Evolutionary conservation across 1,140 invertebrate species (phyloP).

Genomic region (Brachionus rotundiformis): DNA sequence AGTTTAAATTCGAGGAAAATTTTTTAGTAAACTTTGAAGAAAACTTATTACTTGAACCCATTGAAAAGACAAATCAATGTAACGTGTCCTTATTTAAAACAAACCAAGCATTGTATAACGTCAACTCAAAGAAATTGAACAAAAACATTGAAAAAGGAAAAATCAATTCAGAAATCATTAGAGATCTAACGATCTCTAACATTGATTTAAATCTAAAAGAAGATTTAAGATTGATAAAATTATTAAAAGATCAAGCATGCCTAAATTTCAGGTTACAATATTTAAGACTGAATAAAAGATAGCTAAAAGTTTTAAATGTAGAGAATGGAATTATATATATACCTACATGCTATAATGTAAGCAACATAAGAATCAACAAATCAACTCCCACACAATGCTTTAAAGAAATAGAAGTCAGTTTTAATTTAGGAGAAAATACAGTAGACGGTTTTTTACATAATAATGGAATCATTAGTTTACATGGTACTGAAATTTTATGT

Average conservation of each 20-base stretch:
- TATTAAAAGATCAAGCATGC: neutral
- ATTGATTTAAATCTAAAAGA: neutral
- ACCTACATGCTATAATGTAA: neutral
- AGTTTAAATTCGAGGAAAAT: slow-evolving; percentile 2
- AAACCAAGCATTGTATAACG: neutral
- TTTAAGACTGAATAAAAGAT: no score
- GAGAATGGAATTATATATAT: neutral
- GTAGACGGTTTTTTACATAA: neutral
- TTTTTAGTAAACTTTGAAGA: neutral
- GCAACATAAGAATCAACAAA: neutral
- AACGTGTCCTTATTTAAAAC: neutral
- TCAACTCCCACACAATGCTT: neutral
- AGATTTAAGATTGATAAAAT: neutral
- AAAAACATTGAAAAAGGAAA: neutral
- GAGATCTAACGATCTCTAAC: neutral
- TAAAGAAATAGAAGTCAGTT: neutral
- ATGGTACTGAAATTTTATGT: no score
- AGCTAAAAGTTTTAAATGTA: no score
- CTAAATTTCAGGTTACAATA: neutral
- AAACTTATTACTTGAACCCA: neutral
- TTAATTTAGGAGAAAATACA: neutral
- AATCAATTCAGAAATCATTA: neutral
- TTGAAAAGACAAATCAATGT: neutral
- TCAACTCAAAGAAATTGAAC: neutral
- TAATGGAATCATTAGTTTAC: neutral